Base-by-base conservation (phyloP, 1,140 invertebrate species). In the Zaprionus africanus region DNA sequence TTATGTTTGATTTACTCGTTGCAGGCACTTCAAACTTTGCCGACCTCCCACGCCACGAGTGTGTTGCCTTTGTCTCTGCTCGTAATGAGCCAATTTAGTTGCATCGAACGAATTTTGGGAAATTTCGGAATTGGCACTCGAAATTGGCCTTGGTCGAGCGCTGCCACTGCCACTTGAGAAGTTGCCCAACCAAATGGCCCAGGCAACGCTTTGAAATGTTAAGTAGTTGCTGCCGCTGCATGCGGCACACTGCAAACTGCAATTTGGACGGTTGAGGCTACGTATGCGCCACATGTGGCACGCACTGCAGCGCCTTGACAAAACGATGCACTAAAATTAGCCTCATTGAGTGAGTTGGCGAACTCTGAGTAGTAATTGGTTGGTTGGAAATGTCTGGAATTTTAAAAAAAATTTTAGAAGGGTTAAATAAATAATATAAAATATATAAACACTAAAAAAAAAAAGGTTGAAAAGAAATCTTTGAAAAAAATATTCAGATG, bases 11-110 rank as follows among this genome's bases (percentile, higher is more conserved):
- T 76, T 76, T 71, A 76, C 66, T 53, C 67, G 36, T 53, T 53
- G 43, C 43, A 60, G 19, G 46, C 74, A 66, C 74, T 72, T 72
- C 57, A 65, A 66, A 76, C 49, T 76, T 65, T 51, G 46, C 46
- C 53, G 15, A 34, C 26, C 51, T 65, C 46, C 57, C 19, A 7
- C 1, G 36, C 65, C 15, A 1, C 19, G 0, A 19, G 19, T 19
- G 43, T n/a, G 5, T 17, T 13, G 46, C 43, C 78, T 83, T 78
- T 88, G 84, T 81, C 77, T 84, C 43, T 78, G 31, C 72, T 70
- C 70, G 85, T 88, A 88, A 88, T 88, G 84, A 88, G 84, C 75
- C 84, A 90, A 88, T 88, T 88, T 88, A 90, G 84, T 88, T 88
- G 84, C 84, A 88, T 81, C 73, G 73, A 80, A 80, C 77, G 80